Base-by-base conservation (phyloP, 1,140 invertebrate species). In the Leptinotarsa lineolata region DNA sequence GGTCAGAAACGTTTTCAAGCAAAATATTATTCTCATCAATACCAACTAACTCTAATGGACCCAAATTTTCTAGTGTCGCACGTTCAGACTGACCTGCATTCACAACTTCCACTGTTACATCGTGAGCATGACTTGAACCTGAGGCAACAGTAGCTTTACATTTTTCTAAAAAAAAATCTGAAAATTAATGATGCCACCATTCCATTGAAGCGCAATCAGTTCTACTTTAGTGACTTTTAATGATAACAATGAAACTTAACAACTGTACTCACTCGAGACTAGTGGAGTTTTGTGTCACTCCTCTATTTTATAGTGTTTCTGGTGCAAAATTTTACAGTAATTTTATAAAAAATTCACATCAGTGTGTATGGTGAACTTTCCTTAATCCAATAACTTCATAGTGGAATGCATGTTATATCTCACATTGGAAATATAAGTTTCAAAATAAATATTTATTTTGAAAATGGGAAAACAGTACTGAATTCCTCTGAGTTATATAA, bases 171-270 rank as follows among this genome's bases (percentile, higher is more conserved):
- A 64, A 6, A 20, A 24, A 64, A 4, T n/a, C 15, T 12, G 58
- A 59, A 59, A 59, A 59, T 59, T 59, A 59, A 59, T 16, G 2
- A 59, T 59, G 2, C 58, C 58, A 59, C 2, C 58, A 16, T 13
- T 59, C 15, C 2, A 59, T 59, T 59, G 58, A 59, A 59, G 58
- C 15, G 15, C 58, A 39, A 39, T 39, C 8, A 59, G 15, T 59
- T 59, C 58, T 59, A 59, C 58, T 59, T 59, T 59, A 59, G 58
- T 59, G 58, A 59, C 58, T 59, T 59, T 16, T 59, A 12, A 18
- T 64, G 63, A 64, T 64, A 64, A 64, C 63, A 64, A 64, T 24
- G 6, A 12, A 64, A 64, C 63, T 64, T 64, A 64, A 64, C 63
- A 64, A 64, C 63, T 64, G 63, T 64, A 24, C 63, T 24, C 20